Base-by-base conservation (phyloP, 1,140 invertebrate genomes). In the Metaphire vulgaris region DNA sequence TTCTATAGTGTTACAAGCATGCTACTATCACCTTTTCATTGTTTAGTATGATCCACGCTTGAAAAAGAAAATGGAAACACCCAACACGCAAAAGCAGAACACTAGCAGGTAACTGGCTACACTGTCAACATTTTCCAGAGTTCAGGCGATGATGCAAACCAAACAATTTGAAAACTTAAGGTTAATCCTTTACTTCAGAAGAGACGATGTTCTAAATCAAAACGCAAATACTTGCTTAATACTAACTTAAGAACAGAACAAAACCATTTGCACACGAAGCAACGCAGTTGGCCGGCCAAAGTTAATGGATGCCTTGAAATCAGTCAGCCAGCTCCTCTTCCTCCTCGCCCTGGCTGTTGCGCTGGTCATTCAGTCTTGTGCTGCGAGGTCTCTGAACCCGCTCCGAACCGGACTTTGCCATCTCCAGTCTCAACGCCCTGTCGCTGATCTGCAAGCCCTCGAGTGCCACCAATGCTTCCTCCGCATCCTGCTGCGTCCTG, bases 371-470 rank as follows among this genome's bases (percentile, higher is more conserved):
- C 21, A 56, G 41, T 21, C 41, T 56, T 6, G 41, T 21, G 6
- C 41, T 21, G 6, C 41, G 41, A 56, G 41, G 41, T 56, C 41
- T 56, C 41, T 21, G 41, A 6, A 56, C 21, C 41, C 26, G 2
- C 67, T 31, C 67, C 30, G 67, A 69, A 6, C 31, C 32, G 41
- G 72, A 73, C 34, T 79, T 77, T 6, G 80, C 79, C 34, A 81
- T 72, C 76, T 82, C 80, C 56, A 83, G 81, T n/a, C 80, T 82
- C 6, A 82, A 64, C 73, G 82, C 79, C 30, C 79, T 81, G 31
- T 81, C 82, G 74, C 80, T 79, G 64, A 83, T 79, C 67, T 81
- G 77, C 73, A 82, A 74, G 34, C 81, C 81, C 1, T 72, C 74
- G 16, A 83, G 74, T 29, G 79, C 79, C 30, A 77, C 74, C 2